phyloP scores from a whole-genome alignment of 2,888 invertebrate genomes.

The Cantharis rufa region DNA sequence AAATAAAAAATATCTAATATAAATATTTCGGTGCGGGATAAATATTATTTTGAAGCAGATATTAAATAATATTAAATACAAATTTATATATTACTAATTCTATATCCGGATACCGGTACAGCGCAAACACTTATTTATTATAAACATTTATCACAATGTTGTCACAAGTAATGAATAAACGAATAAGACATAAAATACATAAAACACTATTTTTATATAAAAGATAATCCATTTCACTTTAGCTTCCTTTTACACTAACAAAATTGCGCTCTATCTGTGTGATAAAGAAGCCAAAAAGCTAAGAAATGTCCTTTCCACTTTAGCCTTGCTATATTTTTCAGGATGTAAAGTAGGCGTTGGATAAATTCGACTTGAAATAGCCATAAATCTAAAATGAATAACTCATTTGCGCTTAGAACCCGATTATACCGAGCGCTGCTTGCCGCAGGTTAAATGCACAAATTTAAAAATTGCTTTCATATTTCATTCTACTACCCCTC shows the following conservation, averaged over 20 bases:
- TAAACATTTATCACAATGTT: not conserved
- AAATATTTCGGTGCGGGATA: not conserved
- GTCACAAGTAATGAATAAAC: not conserved
- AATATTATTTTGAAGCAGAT: not conserved
- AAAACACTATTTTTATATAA: constrained; percentile 19
- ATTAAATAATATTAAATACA: not conserved
- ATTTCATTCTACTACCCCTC: constrained; percentile 40
- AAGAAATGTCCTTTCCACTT: constrained; percentile 38
- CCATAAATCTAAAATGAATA: constrained; percentile 53
- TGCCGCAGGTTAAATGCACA: constrained; percentile 49
- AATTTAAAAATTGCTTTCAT: constrained; percentile 51
- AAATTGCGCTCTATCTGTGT: constrained; percentile 31
- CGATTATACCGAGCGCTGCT: constrained; percentile 48
- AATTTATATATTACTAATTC: not conserved
- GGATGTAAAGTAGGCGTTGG: constrained; percentile 30
- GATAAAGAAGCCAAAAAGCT: constrained; percentile 38
- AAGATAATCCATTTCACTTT: constrained; percentile 30
- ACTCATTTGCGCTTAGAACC: constrained; percentile 50
- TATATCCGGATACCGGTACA: not conserved
- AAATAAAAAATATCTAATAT: not conserved
- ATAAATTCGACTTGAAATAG: constrained; percentile 48
- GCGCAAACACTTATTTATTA: not conserved
- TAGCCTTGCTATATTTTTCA: constrained; percentile 24
- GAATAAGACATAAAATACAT: constrained; percentile 5
- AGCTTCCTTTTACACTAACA: constrained; percentile 30